Conservation (phyloP, 2,888 invertebrate species). For the Nesidiocoris tenuis region DNA sequence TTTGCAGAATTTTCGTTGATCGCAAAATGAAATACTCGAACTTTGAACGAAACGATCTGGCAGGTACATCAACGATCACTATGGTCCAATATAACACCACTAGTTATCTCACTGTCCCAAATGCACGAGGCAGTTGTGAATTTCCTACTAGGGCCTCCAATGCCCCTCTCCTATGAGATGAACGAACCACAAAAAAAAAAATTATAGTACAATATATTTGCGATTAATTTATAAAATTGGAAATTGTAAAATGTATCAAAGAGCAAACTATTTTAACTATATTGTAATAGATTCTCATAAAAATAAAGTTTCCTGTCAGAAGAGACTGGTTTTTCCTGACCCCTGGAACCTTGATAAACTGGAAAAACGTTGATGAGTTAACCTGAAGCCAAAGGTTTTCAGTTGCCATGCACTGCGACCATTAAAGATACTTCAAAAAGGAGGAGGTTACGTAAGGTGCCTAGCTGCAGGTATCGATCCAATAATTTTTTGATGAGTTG, state of each 20-base stretch:
- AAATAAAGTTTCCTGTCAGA: slow-evolving; percentile 43
- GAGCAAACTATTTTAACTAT: slow-evolving; percentile 27
- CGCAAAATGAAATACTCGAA: slow-evolving; percentile 25
- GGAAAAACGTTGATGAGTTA: too few species aligned
- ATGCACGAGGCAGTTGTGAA: background rate
- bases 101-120: background rate
- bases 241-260: slow-evolving; percentile 35
- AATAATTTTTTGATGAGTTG: too few species aligned
- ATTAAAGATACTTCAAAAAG: too few species aligned
- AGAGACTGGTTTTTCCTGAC: too few species aligned
- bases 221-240: slow-evolving; percentile 32
- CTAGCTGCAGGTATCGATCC: too few species aligned
- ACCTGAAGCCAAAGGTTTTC: too few species aligned
- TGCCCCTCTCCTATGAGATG: background rate
- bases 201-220: slow-evolving; percentile 40
- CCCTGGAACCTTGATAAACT: too few species aligned
- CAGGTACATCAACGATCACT: too few species aligned
- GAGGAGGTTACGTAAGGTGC: too few species aligned
- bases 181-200: background rate
- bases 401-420: too few species aligned
- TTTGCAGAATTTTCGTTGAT: background rate
- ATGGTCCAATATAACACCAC: too few species aligned
- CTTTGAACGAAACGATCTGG: slow-evolving; percentile 48
- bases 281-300: slow-evolving; percentile 43
- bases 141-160: background rate